These are phyloP conservation scores for Porites cylindrica DNA, from an alignment of 92 coral and sea anemone species.

Conservation along the genomic window DNA sequence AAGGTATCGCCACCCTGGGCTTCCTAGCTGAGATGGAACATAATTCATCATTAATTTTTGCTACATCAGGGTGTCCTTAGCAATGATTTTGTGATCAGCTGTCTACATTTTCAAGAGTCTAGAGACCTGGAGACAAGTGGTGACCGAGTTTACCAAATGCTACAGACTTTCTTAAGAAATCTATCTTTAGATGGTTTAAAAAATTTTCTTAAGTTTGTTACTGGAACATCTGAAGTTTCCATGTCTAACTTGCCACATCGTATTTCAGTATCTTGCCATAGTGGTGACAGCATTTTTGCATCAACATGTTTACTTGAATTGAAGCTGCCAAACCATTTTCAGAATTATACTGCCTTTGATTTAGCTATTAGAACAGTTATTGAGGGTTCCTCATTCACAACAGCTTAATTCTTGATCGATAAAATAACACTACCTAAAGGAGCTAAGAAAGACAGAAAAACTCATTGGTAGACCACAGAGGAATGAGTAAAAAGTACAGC, in stretches of 20 bases:
- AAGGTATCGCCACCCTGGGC: slow-evolving; percentile 60
- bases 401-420: neutral
- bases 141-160: slow-evolving; percentile 42
- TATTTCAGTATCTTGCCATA: slow-evolving; percentile 1
- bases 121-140: slow-evolving; percentile 19
- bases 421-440: too few species aligned
- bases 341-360: slow-evolving; percentile 48
- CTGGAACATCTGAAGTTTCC: slow-evolving; percentile 30
- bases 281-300: slow-evolving; percentile 35
- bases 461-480: too few species aligned
- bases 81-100: slow-evolving; percentile 43
- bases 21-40: slow-evolving; percentile 54
- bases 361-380: slow-evolving; percentile 51
- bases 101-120: slow-evolving; percentile 47
- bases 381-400: slow-evolving; percentile 47
- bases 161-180: slow-evolving; percentile 43
- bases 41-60: slow-evolving; percentile 44
- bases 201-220: slow-evolving; percentile 52
- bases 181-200: slow-evolving; percentile 36
- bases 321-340: slow-evolving; percentile 49
- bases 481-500: too few species aligned
- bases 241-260: slow-evolving; percentile 5
- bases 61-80: slow-evolving; percentile 50
- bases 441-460: too few species aligned
- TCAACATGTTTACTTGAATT: slow-evolving; percentile 59